Evolutionary conservation across 2,797 vertebrate genomes (phyloP).

Genomic region (Myotis daubentonii): DNA sequence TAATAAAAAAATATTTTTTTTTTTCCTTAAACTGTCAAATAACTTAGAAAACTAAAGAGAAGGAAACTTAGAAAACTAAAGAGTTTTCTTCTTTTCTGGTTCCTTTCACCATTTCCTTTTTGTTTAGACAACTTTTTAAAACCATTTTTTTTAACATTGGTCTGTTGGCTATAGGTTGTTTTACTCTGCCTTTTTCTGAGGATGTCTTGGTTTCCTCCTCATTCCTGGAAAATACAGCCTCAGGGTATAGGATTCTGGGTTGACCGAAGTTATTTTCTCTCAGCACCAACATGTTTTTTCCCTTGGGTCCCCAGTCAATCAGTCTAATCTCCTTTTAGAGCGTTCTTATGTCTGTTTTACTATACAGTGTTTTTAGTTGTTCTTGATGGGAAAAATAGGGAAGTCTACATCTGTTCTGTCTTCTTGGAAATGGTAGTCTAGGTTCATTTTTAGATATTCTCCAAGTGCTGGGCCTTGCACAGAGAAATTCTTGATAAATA

Average conservation of each 20-base stretch:
- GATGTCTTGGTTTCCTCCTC: background rate
- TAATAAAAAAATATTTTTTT: no score
- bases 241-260: background rate
- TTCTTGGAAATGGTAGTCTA: background rate
- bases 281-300: background rate
- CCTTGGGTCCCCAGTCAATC: background rate
- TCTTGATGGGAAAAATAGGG: background rate
- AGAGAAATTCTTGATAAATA: background rate
- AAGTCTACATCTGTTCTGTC: background rate
- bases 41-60: constrained; percentile 14
- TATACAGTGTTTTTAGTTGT: background rate
- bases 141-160: background rate
- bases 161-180: background rate
- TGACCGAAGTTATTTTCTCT: background rate
- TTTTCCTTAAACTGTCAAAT: background rate
- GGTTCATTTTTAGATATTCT: background rate
- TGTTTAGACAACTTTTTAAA: background rate
- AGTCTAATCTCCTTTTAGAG: background rate
- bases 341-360: background rate
- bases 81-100: background rate
- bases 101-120: background rate
- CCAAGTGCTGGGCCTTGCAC: background rate
- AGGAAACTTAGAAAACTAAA: background rate
- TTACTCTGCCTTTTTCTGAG: background rate
- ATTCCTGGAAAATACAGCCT: background rate